Conservation (phyloP, 2,797 vertebrate genomes). For the Eospalax fontanierii region DNA sequence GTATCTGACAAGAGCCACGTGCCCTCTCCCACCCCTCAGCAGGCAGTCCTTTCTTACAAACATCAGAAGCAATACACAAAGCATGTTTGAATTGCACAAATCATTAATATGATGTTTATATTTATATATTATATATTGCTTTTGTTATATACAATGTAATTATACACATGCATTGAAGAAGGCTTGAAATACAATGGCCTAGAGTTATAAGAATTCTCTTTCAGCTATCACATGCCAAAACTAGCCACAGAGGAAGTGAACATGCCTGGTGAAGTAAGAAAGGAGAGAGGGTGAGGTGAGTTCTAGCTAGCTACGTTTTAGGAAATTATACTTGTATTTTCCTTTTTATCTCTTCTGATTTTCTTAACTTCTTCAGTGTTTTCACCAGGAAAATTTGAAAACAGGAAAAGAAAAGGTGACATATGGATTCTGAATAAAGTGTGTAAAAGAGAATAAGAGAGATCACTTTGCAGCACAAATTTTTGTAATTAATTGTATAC, state of each 20-base stretch:
- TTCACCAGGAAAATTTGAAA: background rate
- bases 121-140: too few species aligned
- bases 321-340: background rate
- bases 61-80: background rate
- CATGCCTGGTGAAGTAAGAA: background rate
- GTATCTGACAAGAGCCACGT: background rate
- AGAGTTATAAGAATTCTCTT: background rate
- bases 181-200: background rate
- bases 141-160: too few species aligned
- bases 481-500: background rate
- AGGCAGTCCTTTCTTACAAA: too few species aligned
- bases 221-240: background rate
- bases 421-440: constrained; percentile 35
- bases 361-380: constrained; percentile 1
- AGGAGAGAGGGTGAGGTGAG: background rate
- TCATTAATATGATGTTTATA: background rate
- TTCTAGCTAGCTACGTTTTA: background rate
- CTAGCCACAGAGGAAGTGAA: background rate
- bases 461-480: background rate
- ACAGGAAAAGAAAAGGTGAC: background rate
- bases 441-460: background rate
- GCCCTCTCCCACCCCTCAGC: too few species aligned
- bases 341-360: constrained; percentile 8
- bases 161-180: background rate
- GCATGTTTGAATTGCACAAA: background rate